Evolutionary conservation across 2,113 vertebrate genomes (phyloP), one percentile per base, ranked within the genome.

Genomic region (Centropristis striata): DNA sequence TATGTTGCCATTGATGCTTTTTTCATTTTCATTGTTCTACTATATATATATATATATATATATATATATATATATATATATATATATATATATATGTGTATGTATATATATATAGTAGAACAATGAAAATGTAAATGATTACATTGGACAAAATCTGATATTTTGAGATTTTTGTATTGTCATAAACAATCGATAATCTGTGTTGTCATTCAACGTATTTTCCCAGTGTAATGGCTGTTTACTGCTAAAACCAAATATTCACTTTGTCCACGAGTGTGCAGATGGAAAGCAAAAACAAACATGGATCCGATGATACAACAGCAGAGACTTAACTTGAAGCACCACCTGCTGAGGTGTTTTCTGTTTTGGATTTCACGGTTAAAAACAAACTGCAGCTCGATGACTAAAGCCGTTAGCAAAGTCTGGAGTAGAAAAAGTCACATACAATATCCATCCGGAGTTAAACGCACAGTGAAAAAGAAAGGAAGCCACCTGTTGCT

Each of bases 311-410:
- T 8, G 71, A 67, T 27, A 39, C 46, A 68, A 50, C 36, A 27
- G 39, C 1, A 12, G 25, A 77, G 71, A 66, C 53, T 80, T 71
- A 32, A 67, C 74, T 75, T 73, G 8, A 67, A 58, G 74, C 75
- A 41, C 67, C 78, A 64, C 78, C 86, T 59, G 83, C 74, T 25
- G 64, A 78, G 63, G 71, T 21, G 77, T 83, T 82, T 70, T 68
- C 37, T 37, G 49, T 54, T 73, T 65, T 68, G 5, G 67, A 81
- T 84, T 81, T 76, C 75, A 84, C 46, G 1, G 55, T 66, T 86
- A 72, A 64, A 81, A 78, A 69, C 65, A 71, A 83, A 80, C 71
- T 1, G 5, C 18, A 18, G 44, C 57, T 57, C 20, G 58, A 59
- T 10, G 41, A 83, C 41, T 77, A 53, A 75, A 69, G 47, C 49